Conservation (phyloP, 2,888 invertebrate genomes). For the Phymatocera aterrima region DNA sequence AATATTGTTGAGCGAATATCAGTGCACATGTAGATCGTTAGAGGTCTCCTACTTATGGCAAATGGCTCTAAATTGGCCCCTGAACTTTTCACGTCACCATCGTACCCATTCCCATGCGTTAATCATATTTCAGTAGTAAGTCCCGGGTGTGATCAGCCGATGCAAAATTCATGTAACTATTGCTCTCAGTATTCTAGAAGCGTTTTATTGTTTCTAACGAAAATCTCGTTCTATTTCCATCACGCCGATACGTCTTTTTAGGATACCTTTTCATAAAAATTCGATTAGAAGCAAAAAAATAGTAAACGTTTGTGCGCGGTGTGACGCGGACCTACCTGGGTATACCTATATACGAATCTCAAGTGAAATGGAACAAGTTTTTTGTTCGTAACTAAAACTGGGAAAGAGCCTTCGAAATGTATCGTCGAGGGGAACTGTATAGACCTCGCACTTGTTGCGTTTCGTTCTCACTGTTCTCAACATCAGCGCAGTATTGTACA, state of each 20-base stretch:
- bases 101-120: not conserved
- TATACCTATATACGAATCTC: too few species aligned
- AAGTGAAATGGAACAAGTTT: slow-evolving; percentile 15
- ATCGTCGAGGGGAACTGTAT: slow-evolving; percentile 1
- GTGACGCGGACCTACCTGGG: too few species aligned
- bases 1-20: not conserved
- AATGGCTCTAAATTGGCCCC: not conserved
- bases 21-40: not conserved
- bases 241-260: not conserved
- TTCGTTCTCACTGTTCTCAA: not conserved
- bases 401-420: not conserved
- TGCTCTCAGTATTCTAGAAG: not conserved
- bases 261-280: not conserved
- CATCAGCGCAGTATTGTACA: not conserved
- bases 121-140: not conserved
- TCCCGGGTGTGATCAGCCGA: not conserved
- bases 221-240: not conserved
- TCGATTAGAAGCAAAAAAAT: not conserved
- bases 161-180: not conserved
- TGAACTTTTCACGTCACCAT: not conserved
- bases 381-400: not conserved
- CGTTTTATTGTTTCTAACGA: not conserved
- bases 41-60: not conserved
- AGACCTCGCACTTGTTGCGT: slow-evolving; percentile 41
- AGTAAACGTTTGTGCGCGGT: too few species aligned